Evolutionary conservation across 1,140 invertebrate genomes (phyloP), one percentile per base, ranked within the genome.

Genomic region (Drosophila pandora): DNA sequence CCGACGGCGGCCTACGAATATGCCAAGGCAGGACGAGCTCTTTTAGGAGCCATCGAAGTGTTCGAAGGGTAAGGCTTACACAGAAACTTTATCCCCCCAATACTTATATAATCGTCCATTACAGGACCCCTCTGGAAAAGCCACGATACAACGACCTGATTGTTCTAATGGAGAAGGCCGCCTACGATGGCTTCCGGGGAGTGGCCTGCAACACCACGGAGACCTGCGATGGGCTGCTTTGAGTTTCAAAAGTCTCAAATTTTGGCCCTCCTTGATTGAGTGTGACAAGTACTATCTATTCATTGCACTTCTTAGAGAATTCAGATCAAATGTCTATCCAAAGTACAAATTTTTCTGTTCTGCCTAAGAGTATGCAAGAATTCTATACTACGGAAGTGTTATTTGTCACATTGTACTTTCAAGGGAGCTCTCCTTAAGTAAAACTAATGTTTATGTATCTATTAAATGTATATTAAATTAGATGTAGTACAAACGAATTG

Each of bases 1-100:
- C 96, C 96, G 0, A 91, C 93, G 37, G 94, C 95, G 41, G 95
- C 96, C 7, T 94, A 93, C 41, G 93, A 96, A 58, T 97, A 97
- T 90, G 92, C 95, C 4, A 94, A 94, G 10, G 96, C 96, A 2
- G 95, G 94, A 12, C 95, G 96, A 71, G 94, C 96, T 61, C 90
- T 96, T 1, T 79, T 96, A 43, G 95, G 96, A 76, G 94, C 94
- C 34, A 93, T 94, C 5, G 95, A 95, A 90, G 92, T 96, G 50
- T 92, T 96, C 25, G 93, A 95, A 68, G 94, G 94, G 95, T 96
- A 92, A 91, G 93, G 6, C 13, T 41, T 23, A 22, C 17, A 34
- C n/a, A 37, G 17, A 28, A 28, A 28, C 6, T 28, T 1, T 6
- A 28, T 6, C 1, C 25, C 5, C 7, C 5, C 17, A 55, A 12